Evolutionary conservation across 2,888 invertebrate species (phyloP).

Genomic region (Sympetrum striolatum): DNA sequence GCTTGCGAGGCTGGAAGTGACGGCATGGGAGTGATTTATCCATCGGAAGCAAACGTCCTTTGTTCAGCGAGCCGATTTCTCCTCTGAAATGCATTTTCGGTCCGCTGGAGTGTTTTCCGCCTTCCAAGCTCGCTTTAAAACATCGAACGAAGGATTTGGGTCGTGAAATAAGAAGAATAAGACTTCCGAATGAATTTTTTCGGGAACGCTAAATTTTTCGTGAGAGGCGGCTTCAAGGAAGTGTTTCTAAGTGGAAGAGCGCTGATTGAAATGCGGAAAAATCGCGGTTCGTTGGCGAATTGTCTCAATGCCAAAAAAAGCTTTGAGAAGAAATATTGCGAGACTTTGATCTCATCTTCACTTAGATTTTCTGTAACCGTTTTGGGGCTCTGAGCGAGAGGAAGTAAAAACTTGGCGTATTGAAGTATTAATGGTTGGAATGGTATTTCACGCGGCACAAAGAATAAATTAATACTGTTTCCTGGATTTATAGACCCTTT

Average conservation of each 20-base stretch:
- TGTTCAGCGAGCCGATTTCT: neutral
- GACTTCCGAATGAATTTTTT: neutral
- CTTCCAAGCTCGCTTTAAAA: neutral
- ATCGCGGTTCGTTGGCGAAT: neutral
- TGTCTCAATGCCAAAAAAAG: neutral
- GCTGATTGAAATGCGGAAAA: neutral
- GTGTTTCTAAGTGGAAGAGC: neutral
- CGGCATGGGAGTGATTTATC: no score
- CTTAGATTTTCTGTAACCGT: no score
- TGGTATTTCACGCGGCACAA: no score
- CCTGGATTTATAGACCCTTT: no score
- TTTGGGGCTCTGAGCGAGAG: no score
- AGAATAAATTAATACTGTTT: no score
- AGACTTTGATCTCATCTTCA: neutral
- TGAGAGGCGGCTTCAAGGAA: neutral
- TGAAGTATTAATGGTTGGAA: no score
- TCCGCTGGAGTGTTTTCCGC: neutral
- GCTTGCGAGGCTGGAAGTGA: no score
- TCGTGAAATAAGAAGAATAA: neutral
- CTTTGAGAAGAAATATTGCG: neutral
- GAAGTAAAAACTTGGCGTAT: no score
- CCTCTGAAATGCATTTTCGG: neutral
- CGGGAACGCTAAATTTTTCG: neutral
- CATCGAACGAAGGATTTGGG: neutral
- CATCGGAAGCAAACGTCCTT: no score